These are phyloP conservation scores for Pseudorhombus dupliciocellatus DNA, from an alignment of 2,113 vertebrate genomes.

Conservation along the genomic window DNA sequence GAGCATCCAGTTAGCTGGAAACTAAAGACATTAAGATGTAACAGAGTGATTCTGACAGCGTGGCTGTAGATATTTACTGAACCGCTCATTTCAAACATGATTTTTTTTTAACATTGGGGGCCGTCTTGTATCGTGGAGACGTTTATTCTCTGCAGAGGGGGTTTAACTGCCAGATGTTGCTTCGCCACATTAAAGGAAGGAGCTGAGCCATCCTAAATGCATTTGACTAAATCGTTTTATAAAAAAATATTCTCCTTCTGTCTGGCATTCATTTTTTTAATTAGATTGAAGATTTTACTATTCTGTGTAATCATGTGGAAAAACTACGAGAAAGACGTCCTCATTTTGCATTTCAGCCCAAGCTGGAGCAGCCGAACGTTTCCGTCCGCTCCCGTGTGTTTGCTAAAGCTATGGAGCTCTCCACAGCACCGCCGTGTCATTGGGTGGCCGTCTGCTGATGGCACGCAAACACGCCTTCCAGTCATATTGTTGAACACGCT, in stretches of 20 bases:
- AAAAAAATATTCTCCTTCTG: no score
- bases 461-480: constrained; percentile 18
- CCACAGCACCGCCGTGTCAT: no score
- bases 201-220: background rate
- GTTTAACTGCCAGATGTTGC: constrained; percentile 29
- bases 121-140: background rate
- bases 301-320: no score
- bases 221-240: background rate
- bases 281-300: no score
- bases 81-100: constrained; percentile 14
- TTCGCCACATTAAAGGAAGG: constrained; percentile 28
- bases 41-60: constrained; percentile 26
- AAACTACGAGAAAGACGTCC: no score
- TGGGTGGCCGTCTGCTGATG: constrained; percentile 2
- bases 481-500: constrained; percentile 36
- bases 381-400: constrained; percentile 30
- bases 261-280: no score
- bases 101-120: constrained; percentile 25
- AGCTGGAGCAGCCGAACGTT: background rate
- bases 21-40: constrained; percentile 5
- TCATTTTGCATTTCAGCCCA: no score
- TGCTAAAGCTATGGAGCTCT: background rate
- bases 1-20: constrained; percentile 14
- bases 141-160: constrained; percentile 14
- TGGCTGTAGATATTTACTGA: constrained; percentile 4